Evolutionary conservation across 2,797 vertebrate genomes (phyloP).

Genomic region (Pseudochaenichthys georgianus): DNA sequence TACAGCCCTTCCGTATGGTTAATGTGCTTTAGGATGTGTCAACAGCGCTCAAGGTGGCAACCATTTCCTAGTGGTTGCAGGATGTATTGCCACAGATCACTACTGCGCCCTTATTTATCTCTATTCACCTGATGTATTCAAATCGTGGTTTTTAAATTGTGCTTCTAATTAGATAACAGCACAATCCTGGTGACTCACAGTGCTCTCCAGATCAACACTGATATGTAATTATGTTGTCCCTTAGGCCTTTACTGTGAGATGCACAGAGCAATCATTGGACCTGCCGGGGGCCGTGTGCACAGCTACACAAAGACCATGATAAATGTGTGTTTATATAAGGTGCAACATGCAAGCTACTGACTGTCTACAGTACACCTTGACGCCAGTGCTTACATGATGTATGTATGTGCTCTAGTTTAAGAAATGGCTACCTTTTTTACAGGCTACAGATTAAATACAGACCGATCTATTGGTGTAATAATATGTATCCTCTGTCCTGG

Average conservation of each 20-base stretch:
- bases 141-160: background rate
- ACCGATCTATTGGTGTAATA: conserved; percentile 6
- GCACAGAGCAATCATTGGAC: conserved; percentile 26
- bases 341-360: conserved; percentile 62
- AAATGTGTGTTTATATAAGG: conserved; percentile 24
- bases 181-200: conserved; percentile 57
- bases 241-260: conserved; percentile 60
- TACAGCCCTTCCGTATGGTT: conserved; percentile 1
- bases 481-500: conserved; percentile 36
- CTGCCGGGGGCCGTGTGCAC: conserved; percentile 36
- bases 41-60: conserved; percentile 33
- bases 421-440: conserved; percentile 48
- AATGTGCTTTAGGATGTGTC: background rate
- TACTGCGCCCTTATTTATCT: conserved; percentile 18
- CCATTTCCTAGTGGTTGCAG: conserved; percentile 16
- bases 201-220: conserved; percentile 59
- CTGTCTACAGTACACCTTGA: conserved; percentile 28
- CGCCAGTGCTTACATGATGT: conserved; percentile 49
- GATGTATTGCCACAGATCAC: conserved; percentile 60
- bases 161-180: conserved; percentile 31
- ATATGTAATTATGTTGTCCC: conserved; percentile 58
- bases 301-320: conserved; percentile 8
- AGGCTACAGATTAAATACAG: conserved; percentile 29
- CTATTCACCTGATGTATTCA: background rate
- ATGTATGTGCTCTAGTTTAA: conserved; percentile 56